Percentiles rank a stretch among this genome's conserved stretches.
Conservation (phyloP, 2,113 vertebrate species). For the Zingel zingel region DNA sequence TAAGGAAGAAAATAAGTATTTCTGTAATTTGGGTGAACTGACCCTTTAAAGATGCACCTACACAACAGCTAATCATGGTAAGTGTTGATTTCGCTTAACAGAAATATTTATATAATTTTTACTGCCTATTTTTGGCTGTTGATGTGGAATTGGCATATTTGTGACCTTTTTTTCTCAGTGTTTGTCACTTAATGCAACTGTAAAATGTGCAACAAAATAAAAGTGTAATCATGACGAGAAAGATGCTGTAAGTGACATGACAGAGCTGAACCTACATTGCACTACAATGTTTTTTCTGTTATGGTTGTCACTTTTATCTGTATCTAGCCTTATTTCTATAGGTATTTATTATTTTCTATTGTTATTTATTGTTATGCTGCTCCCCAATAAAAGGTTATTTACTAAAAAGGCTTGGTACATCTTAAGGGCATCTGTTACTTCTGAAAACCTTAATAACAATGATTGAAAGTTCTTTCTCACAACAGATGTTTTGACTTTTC, state of each 20-base stretch:
- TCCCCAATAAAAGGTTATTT: conserved; percentile 68
- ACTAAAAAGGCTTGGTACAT: conserved; percentile 7
- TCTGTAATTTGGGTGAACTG: not conserved
- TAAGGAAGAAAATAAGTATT: not conserved
- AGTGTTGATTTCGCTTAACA: not conserved
- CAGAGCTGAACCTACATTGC: not conserved
- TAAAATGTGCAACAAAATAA: conserved; percentile 17
- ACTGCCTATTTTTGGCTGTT: not conserved
- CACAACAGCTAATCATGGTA: not conserved
- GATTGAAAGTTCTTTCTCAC: not conserved
- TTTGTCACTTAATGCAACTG: conserved; percentile 1
- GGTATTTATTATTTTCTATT: conserved; percentile 54
- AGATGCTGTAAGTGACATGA: conserved; percentile 5
- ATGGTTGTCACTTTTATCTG: conserved; percentile 16
- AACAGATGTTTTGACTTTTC: not conserved
- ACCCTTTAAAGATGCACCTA: not conserved
- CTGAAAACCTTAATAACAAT: not conserved
- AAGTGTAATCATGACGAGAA: conserved; percentile 3
- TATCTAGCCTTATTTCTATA: conserved; percentile 45
- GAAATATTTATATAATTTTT: not conserved
- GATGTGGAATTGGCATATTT: not conserved
- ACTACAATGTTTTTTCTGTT: not conserved
- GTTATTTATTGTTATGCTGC: conserved; percentile 46
- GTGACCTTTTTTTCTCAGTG: not conserved
- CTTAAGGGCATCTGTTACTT: not conserved